These are phyloP conservation scores for Scaptomyza graminum DNA, from an alignment of 1,140 invertebrate species.

Conservation along the genomic window DNA sequence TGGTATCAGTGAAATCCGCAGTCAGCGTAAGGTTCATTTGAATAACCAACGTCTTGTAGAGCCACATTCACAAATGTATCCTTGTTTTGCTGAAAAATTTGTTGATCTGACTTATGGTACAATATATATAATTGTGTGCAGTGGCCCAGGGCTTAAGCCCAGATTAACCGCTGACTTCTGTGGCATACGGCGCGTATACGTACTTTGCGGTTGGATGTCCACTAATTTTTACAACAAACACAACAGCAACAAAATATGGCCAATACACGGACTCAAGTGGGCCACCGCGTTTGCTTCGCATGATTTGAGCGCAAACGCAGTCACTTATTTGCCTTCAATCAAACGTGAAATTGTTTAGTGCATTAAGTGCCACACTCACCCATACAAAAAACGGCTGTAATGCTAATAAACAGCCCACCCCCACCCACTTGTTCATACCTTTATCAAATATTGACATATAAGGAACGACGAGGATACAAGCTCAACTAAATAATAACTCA, in stretches of 20 bases:
- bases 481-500: slow-evolving; percentile 44
- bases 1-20: too few relatives aligned
- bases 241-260: slow-evolving; percentile 13
- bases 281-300: slow-evolving; percentile 42
- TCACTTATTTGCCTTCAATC: slow-evolving; percentile 62
- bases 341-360: slow-evolving; percentile 73
- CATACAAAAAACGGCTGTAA: slow-evolving; percentile 7
- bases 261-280: slow-evolving; percentile 37
- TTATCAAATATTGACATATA: slow-evolving; percentile 47
- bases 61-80: slow-evolving; percentile 1
- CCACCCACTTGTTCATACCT: slow-evolving; percentile 5
- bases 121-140: slow-evolving; percentile 11
- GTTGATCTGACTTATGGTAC: slow-evolving; percentile 3
- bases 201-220: slow-evolving; percentile 29
- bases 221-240: slow-evolving; percentile 29
- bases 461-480: slow-evolving; percentile 5
- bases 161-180: slow-evolving; percentile 10
- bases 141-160: slow-evolving; percentile 10
- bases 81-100: slow-evolving; percentile 12
- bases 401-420: slow-evolving; percentile 23
- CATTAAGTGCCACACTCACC: slow-evolving; percentile 40
- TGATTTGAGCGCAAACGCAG: slow-evolving; percentile 60
- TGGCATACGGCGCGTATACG: slow-evolving; percentile 24
- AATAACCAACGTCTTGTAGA: neutral
- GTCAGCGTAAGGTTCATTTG: too few relatives aligned